Conservation (phyloP, 92 coral and sea anemone species). For the Actinernus sp. region DNA sequence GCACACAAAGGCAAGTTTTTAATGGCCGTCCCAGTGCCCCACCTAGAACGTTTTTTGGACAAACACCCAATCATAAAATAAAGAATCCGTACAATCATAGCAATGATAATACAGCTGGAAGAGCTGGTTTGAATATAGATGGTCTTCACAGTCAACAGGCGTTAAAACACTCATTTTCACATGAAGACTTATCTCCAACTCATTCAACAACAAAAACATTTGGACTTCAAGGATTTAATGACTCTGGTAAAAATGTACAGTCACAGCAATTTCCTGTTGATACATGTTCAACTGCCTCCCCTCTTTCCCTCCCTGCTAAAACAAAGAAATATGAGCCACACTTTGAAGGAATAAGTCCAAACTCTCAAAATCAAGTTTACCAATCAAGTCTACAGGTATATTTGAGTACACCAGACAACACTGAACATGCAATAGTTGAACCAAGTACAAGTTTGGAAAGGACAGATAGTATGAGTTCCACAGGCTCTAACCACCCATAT, state of each 20-base stretch:
- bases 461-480: conserved; percentile 20
- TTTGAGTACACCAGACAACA: neutral
- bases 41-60: too few species aligned
- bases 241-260: neutral
- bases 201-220: conserved; percentile 15
- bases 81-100: too few species aligned
- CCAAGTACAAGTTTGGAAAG: neutral
- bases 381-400: conserved; percentile 19
- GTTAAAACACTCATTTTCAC: conserved; percentile 10
- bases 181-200: conserved; percentile 21
- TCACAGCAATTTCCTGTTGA: neutral
- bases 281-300: conserved; percentile 8
- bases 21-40: too few species aligned
- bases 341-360: neutral
- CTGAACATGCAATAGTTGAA: neutral
- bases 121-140: too few species aligned
- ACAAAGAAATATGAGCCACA: neutral
- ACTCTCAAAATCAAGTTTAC: neutral
- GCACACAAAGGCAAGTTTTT: too few species aligned
- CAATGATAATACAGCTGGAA: too few species aligned
- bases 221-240: neutral
- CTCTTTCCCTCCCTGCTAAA: conserved; percentile 30
- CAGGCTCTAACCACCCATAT: conserved; percentile 69
- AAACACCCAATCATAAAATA: too few species aligned
- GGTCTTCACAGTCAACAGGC: too few species aligned